Evolutionary conservation across 2,797 vertebrate genomes (phyloP).

Genomic region (Sebastes diploproa): DNA sequence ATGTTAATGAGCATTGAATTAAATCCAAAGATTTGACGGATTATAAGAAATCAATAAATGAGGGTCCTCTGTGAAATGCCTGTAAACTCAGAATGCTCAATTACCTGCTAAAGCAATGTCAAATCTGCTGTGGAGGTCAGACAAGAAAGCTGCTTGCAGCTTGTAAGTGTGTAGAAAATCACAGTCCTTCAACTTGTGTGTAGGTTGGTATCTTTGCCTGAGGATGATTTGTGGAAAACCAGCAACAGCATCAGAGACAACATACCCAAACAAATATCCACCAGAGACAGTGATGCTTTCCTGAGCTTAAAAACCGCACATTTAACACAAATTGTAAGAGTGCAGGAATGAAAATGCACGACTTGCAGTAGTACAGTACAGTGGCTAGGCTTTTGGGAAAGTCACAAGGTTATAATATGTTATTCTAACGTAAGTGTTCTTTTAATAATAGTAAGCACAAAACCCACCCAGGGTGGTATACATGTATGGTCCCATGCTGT

Average conservation of each 20-base stretch:
- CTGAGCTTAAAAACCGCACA: slow-evolving; percentile 27
- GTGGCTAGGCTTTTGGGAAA: not conserved
- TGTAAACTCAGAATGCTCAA: not conserved
- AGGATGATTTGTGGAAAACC: slow-evolving; percentile 48
- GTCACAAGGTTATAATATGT: slow-evolving; percentile 9
- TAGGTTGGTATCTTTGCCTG: slow-evolving; percentile 47
- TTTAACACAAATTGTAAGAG: slow-evolving; percentile 46
- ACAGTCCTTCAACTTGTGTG: slow-evolving; percentile 40
- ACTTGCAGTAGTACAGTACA: not conserved
- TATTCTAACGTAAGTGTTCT: not conserved
- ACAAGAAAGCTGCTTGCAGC: slow-evolving; percentile 37
- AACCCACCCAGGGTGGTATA: not conserved
- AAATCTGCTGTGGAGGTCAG: slow-evolving; percentile 30
- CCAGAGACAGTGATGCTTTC: slow-evolving; percentile 43
- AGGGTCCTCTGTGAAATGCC: not conserved
- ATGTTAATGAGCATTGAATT: not conserved
- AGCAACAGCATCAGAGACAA: slow-evolving; percentile 54
- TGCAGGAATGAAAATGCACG: slow-evolving; percentile 8
- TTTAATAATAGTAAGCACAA: not conserved
- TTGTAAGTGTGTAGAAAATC: slow-evolving; percentile 39
- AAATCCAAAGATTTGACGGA: not conserved
- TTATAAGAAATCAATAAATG: slow-evolving; percentile 12
- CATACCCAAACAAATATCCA: slow-evolving; percentile 57
- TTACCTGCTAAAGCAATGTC: slow-evolving; percentile 1
- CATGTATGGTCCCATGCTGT: not conserved